Evolutionary conservation across 2,797 vertebrate genomes (phyloP), one percentile per base, ranked within the genome.

Genomic region (Sternotherus odoratus): DNA sequence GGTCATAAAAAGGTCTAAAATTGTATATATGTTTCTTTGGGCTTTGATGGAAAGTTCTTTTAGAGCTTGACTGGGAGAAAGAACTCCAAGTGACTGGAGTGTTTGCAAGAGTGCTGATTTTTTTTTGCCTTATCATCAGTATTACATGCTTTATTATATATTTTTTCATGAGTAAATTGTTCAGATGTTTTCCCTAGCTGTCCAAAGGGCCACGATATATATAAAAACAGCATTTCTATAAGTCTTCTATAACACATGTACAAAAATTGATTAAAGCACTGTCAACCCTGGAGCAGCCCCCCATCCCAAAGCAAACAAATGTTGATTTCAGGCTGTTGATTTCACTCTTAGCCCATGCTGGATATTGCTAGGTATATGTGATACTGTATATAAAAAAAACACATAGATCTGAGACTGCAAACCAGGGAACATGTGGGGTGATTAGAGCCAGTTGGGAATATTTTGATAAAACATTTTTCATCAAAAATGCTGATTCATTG

Each of bases 11-110:
- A 96, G 88, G 90, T 92, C 88, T 93, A 79, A 89, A 88, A 90
- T 83, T 83, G 54, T 91, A 36, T 90, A 4, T 89, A 16, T 91
- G 57, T 94, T 96, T 77, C 87, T 95, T 84, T 89, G 53, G 93
- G 86, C 94, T 97, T 97, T 96, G 91, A 97, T 96, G 88, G 79
- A 23, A 95, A 90, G 90, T 93, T 97, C 77, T 89, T 92, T 93
- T 51, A 33, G 28, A 91, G 56, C 57, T 60, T 85, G 75, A 91
- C 79, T 87, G 77, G 87, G 78, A 79, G 26, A 88, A 96, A 95
- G 82, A 92, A 77, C 86, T 84, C 2, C 43, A 85, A 83, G 82
- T 0, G n/a, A 87, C 60, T 74, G 69, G 85, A 92, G 79, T 51
- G 86, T 51, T 92, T 72, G 87, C 33, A 24, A 72, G 36, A 48